phyloP scores from a whole-genome alignment of 2,888 invertebrate genomes.

The Trachelus troglodyta region DNA sequence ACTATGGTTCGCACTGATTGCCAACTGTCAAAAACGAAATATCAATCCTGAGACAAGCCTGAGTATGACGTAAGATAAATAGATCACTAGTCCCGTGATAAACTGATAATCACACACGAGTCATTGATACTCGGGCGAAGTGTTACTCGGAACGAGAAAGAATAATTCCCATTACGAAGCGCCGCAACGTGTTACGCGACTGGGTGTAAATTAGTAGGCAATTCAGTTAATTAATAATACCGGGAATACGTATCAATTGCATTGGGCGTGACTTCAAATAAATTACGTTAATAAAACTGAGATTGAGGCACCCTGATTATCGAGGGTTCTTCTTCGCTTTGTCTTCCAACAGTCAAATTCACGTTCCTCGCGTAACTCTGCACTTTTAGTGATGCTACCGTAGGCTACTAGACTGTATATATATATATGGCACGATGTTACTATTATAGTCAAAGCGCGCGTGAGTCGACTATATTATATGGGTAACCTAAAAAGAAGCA shows the following conservation, averaged over 20 bases:
- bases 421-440: background rate
- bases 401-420: background rate
- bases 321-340: background rate
- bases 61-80: background rate
- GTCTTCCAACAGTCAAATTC: background rate
- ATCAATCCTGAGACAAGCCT: background rate
- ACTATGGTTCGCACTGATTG: too few species aligned
- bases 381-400: background rate
- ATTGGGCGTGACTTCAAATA: background rate
- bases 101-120: background rate
- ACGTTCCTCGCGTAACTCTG: background rate
- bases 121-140: too few species aligned
- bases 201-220: background rate
- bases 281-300: background rate
- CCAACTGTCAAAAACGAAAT: too few species aligned
- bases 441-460: background rate
- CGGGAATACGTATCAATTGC: slow-evolving; percentile 1
- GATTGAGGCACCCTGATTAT: background rate
- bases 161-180: background rate
- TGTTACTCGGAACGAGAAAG: too few species aligned
- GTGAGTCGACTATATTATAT: background rate
- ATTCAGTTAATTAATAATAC: background rate
- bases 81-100: background rate
- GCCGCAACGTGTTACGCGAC: background rate
- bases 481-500: background rate